These are phyloP conservation scores for Aurelia sp. DNA, from an alignment of 30 jellyfish, hydroid and myxozoan genomes.

Conservation along the genomic window DNA sequence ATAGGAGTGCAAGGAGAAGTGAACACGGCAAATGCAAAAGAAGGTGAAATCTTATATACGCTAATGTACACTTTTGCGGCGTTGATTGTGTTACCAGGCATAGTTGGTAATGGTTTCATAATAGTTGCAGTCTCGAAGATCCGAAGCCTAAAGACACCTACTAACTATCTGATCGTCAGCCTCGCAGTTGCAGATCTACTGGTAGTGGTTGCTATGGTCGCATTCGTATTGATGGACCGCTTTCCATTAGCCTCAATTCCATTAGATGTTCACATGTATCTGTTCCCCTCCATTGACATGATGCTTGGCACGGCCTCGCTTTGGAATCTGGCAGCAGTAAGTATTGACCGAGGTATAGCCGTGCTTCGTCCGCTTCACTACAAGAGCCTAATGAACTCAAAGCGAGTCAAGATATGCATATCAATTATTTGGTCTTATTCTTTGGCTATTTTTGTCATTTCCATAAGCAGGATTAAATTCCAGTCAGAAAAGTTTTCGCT, in stretches of 20 bases:
- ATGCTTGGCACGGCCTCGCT: constrained; percentile 83
- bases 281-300: constrained; percentile 85
- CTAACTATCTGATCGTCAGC: constrained; percentile 82
- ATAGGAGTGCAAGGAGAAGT: too few species aligned
- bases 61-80: constrained; percentile 60
- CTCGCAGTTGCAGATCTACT: constrained; percentile 85
- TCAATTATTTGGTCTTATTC: constrained; percentile 66
- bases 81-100: constrained; percentile 71
- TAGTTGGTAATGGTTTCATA: constrained; percentile 75
- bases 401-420: constrained; percentile 43
- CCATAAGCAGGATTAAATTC: constrained; percentile 64
- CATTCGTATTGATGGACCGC: constrained; percentile 52
- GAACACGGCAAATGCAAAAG: neutral
- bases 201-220: constrained; percentile 71
- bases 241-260: constrained; percentile 53
- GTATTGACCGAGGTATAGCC: constrained; percentile 91
- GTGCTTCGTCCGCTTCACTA: constrained; percentile 81
- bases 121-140: constrained; percentile 39
- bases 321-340: constrained; percentile 86
- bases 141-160: constrained; percentile 73
- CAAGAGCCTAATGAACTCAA: constrained; percentile 31
- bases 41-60: constrained; percentile 19
- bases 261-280: constrained; percentile 39
- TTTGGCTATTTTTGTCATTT: constrained; percentile 32
- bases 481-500: constrained; percentile 19